Evolutionary conservation across 2,113 vertebrate species (phyloP), one percentile per base, ranked within the genome.

Genomic region (Puma concolor): DNA sequence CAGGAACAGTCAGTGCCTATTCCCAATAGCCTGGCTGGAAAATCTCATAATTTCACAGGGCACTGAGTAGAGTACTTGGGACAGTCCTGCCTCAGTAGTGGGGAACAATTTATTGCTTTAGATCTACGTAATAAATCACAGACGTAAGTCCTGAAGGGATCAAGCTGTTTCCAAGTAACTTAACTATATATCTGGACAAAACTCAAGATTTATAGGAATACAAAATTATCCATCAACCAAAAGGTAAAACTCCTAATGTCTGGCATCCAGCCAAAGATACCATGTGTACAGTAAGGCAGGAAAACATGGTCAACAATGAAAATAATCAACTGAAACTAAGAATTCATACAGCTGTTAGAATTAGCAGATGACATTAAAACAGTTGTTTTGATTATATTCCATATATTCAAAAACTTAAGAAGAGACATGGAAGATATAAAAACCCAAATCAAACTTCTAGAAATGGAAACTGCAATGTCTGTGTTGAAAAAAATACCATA

Each of bases 371-470:
- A n/a, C 38, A 27, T 36, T 79, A 80, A 54, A 86, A 74, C 79
- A n/a, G 31, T 67, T 87, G 21, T 50, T 33, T 48, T 33, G 64
- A 54, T 7, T 52, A 14, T 52, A 38, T 72, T 86, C 23, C 21
- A 19, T 54, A 6, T 90, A 36, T 85, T 94, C 52, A 52, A 29
- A 71, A 90, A 52, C 9, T 88, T 83, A 88, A 76, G 5, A 21
- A 44, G 11, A 88, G 33, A 50, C 69, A 41, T 79, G 29, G 66
- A 54, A 74, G 66, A 74, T 52, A 29, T 41, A 77, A 92, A 84
- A 91, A 82, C 16, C 38, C 48, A 92, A 77, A 74, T 92, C n/a
- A 76, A 13, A 67, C 50, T 96, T 96, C 54, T 50, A 29, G 19
- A 94, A 96, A n/a, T 10, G 21, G 80, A 64, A 87, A 91, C 44